Conservation (phyloP, 2,888 invertebrate species). For the Parasteatoda lunata region DNA sequence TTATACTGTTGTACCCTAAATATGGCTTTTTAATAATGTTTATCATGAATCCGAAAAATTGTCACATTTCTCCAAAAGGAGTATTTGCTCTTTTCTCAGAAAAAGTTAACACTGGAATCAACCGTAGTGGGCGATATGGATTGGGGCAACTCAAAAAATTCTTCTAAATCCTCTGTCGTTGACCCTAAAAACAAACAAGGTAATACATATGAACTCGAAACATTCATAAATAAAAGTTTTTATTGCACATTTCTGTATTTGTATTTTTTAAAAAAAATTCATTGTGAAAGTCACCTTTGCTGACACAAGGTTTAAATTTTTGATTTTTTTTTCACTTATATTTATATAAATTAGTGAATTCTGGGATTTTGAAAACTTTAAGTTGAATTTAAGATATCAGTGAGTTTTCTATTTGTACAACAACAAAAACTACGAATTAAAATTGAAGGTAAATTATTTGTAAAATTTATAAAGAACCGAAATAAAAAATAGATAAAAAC, state of each 20-base stretch:
- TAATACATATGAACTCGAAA: background rate
- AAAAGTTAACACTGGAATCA: constrained; percentile 47
- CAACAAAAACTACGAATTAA: background rate
- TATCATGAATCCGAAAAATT: constrained; percentile 52
- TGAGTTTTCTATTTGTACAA: background rate
- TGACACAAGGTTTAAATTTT: background rate
- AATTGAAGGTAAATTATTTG: background rate
- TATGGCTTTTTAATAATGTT: constrained; percentile 58
- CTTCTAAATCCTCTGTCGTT: constrained; percentile 32
- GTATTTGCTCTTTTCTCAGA: constrained; percentile 28
- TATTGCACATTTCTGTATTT: background rate
- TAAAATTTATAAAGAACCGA: too few species aligned
- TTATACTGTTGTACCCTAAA: background rate
- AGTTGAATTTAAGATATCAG: background rate
- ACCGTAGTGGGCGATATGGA: constrained; percentile 48
- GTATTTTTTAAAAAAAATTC: too few species aligned
- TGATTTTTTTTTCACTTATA: background rate
- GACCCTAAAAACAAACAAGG: constrained; percentile 60
- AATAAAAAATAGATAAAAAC: too few species aligned
- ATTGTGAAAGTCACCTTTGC: too few species aligned
- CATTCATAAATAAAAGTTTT: background rate
- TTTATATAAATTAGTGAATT: background rate
- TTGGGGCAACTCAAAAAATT: constrained; percentile 43
- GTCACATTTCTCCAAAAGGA: constrained; percentile 45
- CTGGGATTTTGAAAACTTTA: background rate